Evolutionary conservation across 2,113 vertebrate genomes (phyloP).

Genomic region (Albula goreensis): DNA sequence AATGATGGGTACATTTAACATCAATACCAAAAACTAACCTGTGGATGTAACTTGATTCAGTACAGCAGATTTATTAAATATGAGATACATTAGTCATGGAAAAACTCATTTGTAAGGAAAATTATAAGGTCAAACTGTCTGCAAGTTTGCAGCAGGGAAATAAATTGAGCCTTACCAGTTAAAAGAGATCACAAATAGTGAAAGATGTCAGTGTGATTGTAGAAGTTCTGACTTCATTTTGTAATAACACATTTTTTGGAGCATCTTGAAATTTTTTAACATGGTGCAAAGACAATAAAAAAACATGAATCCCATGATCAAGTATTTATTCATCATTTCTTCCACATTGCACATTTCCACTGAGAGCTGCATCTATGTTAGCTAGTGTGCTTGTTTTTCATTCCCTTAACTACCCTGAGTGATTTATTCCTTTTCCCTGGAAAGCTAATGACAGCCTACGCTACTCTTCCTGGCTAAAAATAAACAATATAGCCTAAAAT

Average conservation of each 20-base stretch:
- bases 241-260: background rate
- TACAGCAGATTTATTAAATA: background rate
- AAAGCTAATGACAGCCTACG: too few species aligned
- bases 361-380: too few species aligned
- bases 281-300: slow-evolving; percentile 6
- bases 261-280: background rate
- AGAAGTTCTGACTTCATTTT: background rate
- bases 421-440: too few species aligned
- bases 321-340: too few species aligned
- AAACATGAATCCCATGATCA: background rate
- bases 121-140: background rate
- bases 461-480: too few species aligned
- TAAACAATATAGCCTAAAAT: too few species aligned
- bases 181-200: background rate
- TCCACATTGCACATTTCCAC: too few species aligned
- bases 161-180: background rate
- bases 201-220: background rate
- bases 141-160: background rate
- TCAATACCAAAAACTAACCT: background rate
- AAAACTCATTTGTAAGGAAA: background rate
- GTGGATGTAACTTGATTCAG: background rate
- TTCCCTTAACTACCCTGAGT: too few species aligned
- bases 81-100: background rate
- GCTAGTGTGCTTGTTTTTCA: too few species aligned
- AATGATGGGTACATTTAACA: background rate